A percentile compares a stretch with the other conserved stretches of the same genome.
Evolutionary conservation across 2,113 vertebrate species (phyloP).

Genomic region (Dromas ardeola): DNA sequence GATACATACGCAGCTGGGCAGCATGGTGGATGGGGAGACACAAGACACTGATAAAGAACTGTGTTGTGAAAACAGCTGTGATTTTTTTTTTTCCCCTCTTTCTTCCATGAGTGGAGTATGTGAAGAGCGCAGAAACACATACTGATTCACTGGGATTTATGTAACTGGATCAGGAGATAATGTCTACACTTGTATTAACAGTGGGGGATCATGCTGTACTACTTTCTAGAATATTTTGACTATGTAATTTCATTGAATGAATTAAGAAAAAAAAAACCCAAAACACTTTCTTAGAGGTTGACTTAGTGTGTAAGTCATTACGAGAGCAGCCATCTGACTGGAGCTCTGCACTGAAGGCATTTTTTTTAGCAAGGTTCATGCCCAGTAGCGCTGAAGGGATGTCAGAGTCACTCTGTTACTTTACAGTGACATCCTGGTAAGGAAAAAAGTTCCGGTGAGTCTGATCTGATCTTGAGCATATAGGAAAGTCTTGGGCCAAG

Average conservation of each 20-base stretch:
- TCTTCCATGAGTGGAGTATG: neutral
- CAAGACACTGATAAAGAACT: neutral
- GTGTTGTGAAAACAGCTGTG: neutral
- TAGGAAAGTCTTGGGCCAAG: neutral
- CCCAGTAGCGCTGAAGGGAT: neutral
- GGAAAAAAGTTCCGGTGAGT: neutral
- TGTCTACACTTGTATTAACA: neutral
- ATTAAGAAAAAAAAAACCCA: neutral
- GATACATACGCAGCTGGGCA: neutral
- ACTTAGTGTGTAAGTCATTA: neutral
- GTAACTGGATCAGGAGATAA: neutral
- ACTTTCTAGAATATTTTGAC: neutral
- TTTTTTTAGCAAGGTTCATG: neutral
- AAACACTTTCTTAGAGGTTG: neutral
- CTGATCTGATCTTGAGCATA: neutral
- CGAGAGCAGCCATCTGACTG: neutral
- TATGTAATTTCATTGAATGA: neutral
- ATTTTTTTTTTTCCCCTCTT: accelerated
- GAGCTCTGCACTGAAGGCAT: neutral
- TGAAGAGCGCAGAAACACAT: neutral
- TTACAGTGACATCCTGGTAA: neutral
- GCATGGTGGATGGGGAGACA: accelerated
- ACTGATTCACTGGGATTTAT: neutral
- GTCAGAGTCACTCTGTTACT: neutral
- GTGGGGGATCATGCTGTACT: neutral